Conservation (phyloP, 1,140 invertebrate genomes). For the Drusus annulatus region DNA sequence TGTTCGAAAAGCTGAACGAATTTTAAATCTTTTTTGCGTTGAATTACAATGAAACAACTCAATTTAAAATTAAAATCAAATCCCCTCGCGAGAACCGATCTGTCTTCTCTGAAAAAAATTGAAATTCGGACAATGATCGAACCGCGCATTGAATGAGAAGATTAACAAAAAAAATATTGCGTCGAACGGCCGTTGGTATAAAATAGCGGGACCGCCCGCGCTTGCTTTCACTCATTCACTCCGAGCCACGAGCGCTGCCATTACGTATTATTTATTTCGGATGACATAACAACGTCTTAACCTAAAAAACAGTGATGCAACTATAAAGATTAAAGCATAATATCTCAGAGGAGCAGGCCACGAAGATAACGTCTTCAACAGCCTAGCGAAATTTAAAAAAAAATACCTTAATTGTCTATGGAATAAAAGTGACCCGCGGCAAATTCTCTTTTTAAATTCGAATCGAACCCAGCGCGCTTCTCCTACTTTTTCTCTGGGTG, state of each 20-base stretch:
- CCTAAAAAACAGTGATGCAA: slow-evolving; percentile 28
- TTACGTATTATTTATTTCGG: slow-evolving; percentile 1
- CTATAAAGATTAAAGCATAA: background rate
- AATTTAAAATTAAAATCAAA: too few species aligned
- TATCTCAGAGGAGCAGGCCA: background rate
- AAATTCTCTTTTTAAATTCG: background rate
- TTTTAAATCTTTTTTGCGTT: too few species aligned
- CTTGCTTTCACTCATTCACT: slow-evolving; percentile 18
- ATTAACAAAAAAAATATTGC: background rate
- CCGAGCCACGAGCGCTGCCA: background rate
- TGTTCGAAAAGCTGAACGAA: too few species aligned
- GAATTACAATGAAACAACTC: too few species aligned
- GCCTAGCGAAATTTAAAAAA: background rate
- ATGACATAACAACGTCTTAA: slow-evolving; percentile 29
- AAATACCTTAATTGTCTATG: slow-evolving; percentile 21
- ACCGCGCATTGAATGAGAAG: slow-evolving; percentile 10
- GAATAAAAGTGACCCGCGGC: background rate
- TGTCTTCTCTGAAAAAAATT: background rate
- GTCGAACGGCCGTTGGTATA: slow-evolving; percentile 15
- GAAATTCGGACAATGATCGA: background rate
- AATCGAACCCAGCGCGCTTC: background rate
- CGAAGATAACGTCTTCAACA: background rate
- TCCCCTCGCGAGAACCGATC: background rate
- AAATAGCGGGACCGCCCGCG: background rate
- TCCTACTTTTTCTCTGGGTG: background rate